Base-by-base conservation (phyloP, 2,888 invertebrate genomes). In the Corythucha ciliata region DNA sequence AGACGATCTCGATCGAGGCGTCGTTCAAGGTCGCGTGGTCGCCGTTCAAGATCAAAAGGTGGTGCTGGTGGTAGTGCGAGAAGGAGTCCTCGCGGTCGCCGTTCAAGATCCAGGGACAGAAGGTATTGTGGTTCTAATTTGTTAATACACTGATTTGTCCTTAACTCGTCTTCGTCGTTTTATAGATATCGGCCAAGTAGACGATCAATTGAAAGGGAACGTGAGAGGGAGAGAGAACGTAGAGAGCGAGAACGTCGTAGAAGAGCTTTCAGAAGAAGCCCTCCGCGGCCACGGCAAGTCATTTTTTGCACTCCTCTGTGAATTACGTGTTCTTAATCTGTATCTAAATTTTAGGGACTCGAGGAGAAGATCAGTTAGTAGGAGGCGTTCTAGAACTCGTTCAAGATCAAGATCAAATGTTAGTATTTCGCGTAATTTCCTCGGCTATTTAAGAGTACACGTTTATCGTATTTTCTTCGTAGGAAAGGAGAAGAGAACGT, bases 161-260 rank as follows among this genome's bases (percentile, higher is more conserved):
- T 40, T 26, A 49, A 41, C 41, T 24, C 42, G 49, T 21, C 49
- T 1, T n/a, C 41, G 3, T 49, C 68, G 34, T 67, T 68, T 3
- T 67, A 66, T 53, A 67, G 74, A 65, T 42, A 62, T 70, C 58
- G 72, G 70, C 59, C 60, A 7, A 58, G 60, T 34, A 58, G 63
- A n/a, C 52, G 63, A 26, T 63, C 63, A 18, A 55, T 64, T 54
- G 62, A 36, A 69, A 70, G 29, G 29, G 29, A 29, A 29, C 29
- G 29, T n/a, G 29, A 29, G 29, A 25, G 48, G 18, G 47, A 47
- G n/a, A 62, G 69, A 18, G 65, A 63, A 55, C 66, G 72, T 61
- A 62, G 71, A 52, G 72, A 72, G 26, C 64, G 72, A 6, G 58
- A 60, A 51, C 55, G 69, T 20, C 40, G 46, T 12, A 22, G 52